Evolutionary conservation across 2,888 invertebrate genomes (phyloP).

Genomic region (Ephialtes manifestator): DNA sequence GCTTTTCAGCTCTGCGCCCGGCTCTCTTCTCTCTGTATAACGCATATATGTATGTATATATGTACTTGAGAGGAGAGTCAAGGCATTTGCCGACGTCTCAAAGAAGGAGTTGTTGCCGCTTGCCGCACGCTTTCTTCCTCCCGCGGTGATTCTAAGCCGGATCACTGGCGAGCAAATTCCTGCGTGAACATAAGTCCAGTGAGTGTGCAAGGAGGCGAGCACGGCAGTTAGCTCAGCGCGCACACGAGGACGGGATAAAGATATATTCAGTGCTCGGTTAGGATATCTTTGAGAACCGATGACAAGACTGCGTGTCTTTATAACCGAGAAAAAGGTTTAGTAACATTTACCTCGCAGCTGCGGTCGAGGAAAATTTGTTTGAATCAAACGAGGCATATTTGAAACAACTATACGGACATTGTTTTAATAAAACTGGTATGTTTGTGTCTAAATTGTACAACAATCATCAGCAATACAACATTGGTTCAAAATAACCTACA

Average conservation of each 20-base stretch:
- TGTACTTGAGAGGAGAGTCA: conserved; percentile 5
- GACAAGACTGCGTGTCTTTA: conserved; percentile 26
- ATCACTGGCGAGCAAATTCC: conserved; percentile 50
- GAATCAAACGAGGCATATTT: too few species aligned
- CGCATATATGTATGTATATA: conserved; percentile 27
- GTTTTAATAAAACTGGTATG: too few species aligned
- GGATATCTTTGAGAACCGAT: conserved; percentile 37
- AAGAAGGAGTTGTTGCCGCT: conserved; percentile 31
- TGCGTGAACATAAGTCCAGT: conserved; percentile 7
- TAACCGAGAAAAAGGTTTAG: too few species aligned
- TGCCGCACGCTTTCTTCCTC: conserved; percentile 52
- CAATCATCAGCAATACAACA: too few species aligned
- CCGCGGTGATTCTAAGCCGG: conserved; percentile 50
- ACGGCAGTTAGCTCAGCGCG: conserved; percentile 13
- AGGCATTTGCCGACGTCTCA: conserved; percentile 44
- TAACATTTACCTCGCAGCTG: too few species aligned
- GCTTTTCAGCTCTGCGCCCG: conserved; percentile 37
- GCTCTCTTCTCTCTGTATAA: neutral
- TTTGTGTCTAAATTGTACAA: too few species aligned
- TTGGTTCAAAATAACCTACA: too few species aligned
- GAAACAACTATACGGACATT: too few species aligned
- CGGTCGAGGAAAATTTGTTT: too few species aligned
- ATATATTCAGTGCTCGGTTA: conserved; percentile 36
- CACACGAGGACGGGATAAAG: conserved; percentile 46
- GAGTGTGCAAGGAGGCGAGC: conserved; percentile 17